Conservation (phyloP, 2,797 vertebrate genomes). For the Melanogrammus aeglefinus region DNA sequence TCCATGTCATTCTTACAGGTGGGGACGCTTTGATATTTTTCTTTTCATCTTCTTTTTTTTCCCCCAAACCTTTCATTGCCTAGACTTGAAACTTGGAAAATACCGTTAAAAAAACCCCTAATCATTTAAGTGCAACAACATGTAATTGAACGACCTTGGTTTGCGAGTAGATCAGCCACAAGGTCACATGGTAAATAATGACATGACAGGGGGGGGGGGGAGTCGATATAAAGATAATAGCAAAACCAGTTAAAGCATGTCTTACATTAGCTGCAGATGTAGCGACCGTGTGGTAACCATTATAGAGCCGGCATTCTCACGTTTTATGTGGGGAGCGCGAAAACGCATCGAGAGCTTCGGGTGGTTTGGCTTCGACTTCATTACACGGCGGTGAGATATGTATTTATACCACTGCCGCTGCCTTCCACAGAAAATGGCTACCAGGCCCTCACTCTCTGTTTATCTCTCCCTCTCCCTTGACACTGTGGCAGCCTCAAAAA, state of each 20-base stretch:
- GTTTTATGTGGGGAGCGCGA: slow-evolving; percentile 44
- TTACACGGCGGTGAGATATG: slow-evolving; percentile 45
- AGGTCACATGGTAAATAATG: not conserved
- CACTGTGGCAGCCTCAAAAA: slow-evolving; percentile 34
- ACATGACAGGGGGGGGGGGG: not conserved
- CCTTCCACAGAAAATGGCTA: slow-evolving; percentile 51
- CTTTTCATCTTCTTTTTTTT: no score
- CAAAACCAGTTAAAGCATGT: slow-evolving; percentile 27
- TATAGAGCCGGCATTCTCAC: slow-evolving; percentile 37
- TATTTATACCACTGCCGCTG: slow-evolving; percentile 42
- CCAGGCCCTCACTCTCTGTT: slow-evolving; percentile 34
- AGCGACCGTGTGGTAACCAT: slow-evolving; percentile 37
- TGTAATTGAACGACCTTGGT: no score
- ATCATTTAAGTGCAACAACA: no score
- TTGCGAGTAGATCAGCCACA: not conserved
- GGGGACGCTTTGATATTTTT: no score
- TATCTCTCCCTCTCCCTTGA: no score
- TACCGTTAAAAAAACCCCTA: no score
- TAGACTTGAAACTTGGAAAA: no score
- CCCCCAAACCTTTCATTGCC: no score
- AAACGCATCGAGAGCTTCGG: slow-evolving; percentile 37
- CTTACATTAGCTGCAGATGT: slow-evolving; percentile 47
- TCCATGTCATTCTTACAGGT: no score
- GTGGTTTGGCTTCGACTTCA: slow-evolving; percentile 48
- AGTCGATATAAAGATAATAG: not conserved